A percentile compares a stretch with the other conserved stretches of the same genome.
Evolutionary conservation across 1,140 invertebrate genomes (phyloP).

Genomic region (Drosophila mojavensis): DNA sequence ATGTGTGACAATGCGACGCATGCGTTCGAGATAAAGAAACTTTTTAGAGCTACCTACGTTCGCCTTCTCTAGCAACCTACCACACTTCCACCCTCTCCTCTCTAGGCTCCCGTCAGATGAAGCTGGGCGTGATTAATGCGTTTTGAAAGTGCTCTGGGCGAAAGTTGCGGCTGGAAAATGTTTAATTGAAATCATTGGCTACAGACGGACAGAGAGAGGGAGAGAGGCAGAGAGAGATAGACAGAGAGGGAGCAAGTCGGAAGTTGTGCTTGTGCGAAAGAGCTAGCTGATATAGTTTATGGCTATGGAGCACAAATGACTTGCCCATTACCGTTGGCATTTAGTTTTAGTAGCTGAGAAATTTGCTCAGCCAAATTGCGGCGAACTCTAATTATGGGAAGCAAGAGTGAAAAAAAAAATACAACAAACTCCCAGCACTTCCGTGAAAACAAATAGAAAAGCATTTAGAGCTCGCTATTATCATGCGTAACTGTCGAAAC

Average conservation of each 20-base stretch:
- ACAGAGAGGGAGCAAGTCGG: neutral
- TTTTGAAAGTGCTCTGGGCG: slow-evolving; percentile 55
- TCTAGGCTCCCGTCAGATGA: neutral
- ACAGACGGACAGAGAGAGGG: neutral
- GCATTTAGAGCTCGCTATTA: slow-evolving; percentile 14
- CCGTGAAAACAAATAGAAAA: slow-evolving; percentile 66
- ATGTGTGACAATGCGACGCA: slow-evolving; percentile 80
- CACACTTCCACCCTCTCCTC: neutral
- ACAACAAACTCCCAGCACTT: slow-evolving; percentile 61
- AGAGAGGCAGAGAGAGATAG: neutral
- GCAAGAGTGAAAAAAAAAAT: slow-evolving; percentile 5
- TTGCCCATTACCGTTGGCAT: slow-evolving; percentile 71
- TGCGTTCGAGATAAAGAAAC: slow-evolving; percentile 62
- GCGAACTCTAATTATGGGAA: slow-evolving; percentile 76
- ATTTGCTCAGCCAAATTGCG: slow-evolving; percentile 67
- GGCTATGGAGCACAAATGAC: slow-evolving; percentile 53
- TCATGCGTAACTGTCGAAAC: slow-evolving; percentile 73
- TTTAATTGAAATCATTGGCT: slow-evolving; percentile 72
- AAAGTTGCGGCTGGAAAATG: slow-evolving; percentile 47
- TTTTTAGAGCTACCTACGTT: slow-evolving; percentile 5
- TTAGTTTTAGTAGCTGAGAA: slow-evolving; percentile 74
- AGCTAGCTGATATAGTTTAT: neutral
- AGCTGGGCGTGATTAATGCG: slow-evolving; percentile 57
- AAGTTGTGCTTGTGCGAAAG: slow-evolving; percentile 6
- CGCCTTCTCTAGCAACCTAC: neutral